phyloP scores from a whole-genome alignment of 2,888 invertebrate genomes.

The Pristionchus exspectatus region DNA sequence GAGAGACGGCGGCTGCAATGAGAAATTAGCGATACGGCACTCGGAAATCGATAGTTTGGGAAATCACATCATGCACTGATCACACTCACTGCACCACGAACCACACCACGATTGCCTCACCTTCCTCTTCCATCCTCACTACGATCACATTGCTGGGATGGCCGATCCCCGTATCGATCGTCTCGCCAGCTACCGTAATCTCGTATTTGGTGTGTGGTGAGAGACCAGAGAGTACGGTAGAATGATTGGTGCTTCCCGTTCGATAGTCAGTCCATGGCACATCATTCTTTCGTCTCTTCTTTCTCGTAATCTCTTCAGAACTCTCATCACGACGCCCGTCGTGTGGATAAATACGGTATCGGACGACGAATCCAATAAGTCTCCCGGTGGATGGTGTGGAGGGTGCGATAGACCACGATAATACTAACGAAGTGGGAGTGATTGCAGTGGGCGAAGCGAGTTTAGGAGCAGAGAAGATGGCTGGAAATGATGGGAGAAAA shows the following conservation, averaged over 20 bases:
- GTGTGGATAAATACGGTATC: slow-evolving; percentile 51
- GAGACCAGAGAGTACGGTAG: slow-evolving; percentile 61
- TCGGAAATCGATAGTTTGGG: slow-evolving; percentile 37
- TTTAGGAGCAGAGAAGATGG: slow-evolving; percentile 48
- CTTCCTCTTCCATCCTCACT: slow-evolving; percentile 97
- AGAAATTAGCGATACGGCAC: slow-evolving; percentile 43
- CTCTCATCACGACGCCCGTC: slow-evolving; percentile 1
- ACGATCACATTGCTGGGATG: slow-evolving; percentile 92
- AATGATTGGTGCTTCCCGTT: slow-evolving; percentile 56
- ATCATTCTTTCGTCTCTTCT: slow-evolving; percentile 53
- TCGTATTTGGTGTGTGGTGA: slow-evolving; percentile 88
- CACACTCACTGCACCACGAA: slow-evolving; percentile 46
- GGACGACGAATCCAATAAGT: slow-evolving; percentile 42
- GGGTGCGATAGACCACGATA: slow-evolving; percentile 42
- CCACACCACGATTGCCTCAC: slow-evolving; percentile 84
- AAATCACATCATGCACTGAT: slow-evolving; percentile 39
- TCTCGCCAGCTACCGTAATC: slow-evolving; percentile 95
- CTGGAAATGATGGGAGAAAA: slow-evolving; percentile 35
- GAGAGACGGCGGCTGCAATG: slow-evolving; percentile 45
- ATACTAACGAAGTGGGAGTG: slow-evolving; percentile 42
- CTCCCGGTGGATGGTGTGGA: neutral
- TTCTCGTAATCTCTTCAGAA: slow-evolving; percentile 1
- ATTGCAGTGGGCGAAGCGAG: slow-evolving; percentile 21
- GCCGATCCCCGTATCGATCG: slow-evolving; percentile 92
- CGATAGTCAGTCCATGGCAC: slow-evolving; percentile 21